Percentiles rank a stretch among this genome's conserved stretches.
Conservation (phyloP, 2,888 invertebrate genomes). For the Drosophila anomalipes region DNA sequence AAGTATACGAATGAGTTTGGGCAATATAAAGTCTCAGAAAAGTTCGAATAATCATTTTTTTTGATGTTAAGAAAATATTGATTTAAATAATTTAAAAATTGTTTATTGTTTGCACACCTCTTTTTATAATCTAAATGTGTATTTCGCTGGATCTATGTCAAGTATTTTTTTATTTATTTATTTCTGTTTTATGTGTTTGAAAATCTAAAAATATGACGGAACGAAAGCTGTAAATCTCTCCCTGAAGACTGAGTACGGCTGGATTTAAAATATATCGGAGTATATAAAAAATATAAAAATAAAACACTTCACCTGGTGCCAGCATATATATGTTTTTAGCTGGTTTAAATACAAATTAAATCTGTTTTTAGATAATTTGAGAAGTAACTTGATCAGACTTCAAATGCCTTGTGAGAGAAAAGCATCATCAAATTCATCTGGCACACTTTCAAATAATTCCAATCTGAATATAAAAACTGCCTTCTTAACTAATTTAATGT, state of each 20-base stretch:
- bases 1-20: neutral
- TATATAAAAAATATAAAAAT: neutral
- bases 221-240: neutral
- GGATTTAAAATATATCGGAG: neutral
- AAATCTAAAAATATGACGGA: neutral
- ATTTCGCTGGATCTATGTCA: neutral
- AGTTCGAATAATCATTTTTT: neutral
- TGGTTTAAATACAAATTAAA: no score
- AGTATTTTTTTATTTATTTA: neutral
- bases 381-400: neutral
- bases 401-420: neutral
- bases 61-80: accelerated
- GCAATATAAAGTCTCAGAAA: neutral
- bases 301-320: neutral
- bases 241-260: neutral
- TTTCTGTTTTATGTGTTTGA: neutral
- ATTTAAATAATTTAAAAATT: neutral
- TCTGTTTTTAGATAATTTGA: neutral
- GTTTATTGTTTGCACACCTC: accelerated
- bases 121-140: neutral
- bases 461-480: neutral
- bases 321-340: no score
- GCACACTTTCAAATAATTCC: neutral
- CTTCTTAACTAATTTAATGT: neutral
- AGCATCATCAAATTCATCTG: neutral